Percentiles rank a stretch among this genome's conserved stretches.
Evolutionary conservation across 2,888 invertebrate genomes (phyloP).

Genomic region (Drosophila histrio): DNA sequence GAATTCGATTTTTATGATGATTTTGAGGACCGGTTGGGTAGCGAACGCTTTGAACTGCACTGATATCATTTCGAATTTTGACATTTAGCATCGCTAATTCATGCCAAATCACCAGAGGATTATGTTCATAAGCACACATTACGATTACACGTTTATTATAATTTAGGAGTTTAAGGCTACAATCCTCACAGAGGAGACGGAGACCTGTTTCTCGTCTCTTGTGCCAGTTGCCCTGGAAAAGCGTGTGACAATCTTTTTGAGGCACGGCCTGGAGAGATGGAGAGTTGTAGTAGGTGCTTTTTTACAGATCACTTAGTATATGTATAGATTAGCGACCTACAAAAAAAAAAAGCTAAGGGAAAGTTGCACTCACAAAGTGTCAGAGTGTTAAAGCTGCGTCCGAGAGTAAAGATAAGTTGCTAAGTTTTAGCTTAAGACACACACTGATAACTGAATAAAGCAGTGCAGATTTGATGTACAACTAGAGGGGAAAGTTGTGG

Average conservation of each 20-base stretch:
- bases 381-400: neutral
- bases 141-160: conserved; percentile 83
- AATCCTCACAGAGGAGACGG: neutral
- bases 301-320: conserved; percentile 48
- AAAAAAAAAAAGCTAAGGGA: conserved; percentile 51
- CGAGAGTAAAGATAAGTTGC: conserved; percentile 42
- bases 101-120: conserved; percentile 79
- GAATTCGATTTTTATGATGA: conserved; percentile 56
- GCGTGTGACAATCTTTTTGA: conserved; percentile 55
- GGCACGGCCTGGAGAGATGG: too few species aligned
- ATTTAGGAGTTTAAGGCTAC: conserved; percentile 74
- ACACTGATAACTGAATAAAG: conserved; percentile 10
- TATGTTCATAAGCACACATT: conserved; percentile 81
- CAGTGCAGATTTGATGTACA: conserved; percentile 31
- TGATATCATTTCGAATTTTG: conserved; percentile 65
- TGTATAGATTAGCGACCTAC: conserved; percentile 51
- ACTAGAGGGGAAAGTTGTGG: conserved; percentile 29
- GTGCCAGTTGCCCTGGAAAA: conserved; percentile 32
- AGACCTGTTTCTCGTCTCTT: conserved; percentile 28
- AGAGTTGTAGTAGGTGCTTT: conserved; percentile 1
- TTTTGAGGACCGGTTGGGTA: conserved; percentile 51
- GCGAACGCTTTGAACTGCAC: conserved; percentile 49
- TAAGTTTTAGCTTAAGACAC: conserved; percentile 13
- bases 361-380: conserved; percentile 43
- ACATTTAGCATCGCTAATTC: conserved; percentile 82